Evolutionary conservation across 2,113 vertebrate species (phyloP), one percentile per base, ranked within the genome.

Genomic region (Coreoperca whiteheadi): DNA sequence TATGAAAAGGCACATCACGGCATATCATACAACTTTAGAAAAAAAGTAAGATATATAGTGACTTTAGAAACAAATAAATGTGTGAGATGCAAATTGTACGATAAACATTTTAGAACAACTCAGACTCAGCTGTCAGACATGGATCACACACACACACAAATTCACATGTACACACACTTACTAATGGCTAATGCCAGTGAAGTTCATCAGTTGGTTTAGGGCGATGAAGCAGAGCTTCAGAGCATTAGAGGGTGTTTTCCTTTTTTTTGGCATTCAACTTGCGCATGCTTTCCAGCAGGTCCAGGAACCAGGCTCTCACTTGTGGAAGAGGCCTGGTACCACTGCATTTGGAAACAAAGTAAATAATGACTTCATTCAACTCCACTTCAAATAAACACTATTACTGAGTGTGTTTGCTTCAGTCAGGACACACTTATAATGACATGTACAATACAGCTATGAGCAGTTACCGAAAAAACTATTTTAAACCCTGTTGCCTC

Each of bases 361-460:
- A 34, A 67, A 72, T 34, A 68, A 11, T 12, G 23, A 79, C 16
- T 51, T 86, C 37, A 82, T 67, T 67, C 56, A 34, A 23, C 34
- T 41, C n/a, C n/a, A 34, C 32, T 57, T 70, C 20, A 82, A 76
- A 67, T 76, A 54, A 79, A 73, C 67, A 79, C 21, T 15, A 7
- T 59, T 21, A 41, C 34, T 57, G 23, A 73, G n/a, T 60, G 28
- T 39, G 68, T 64, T 81, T 53, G 14, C 48, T 46, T 70, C 59
- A 77, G 51, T 34, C n/a, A 43, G 11, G n/a, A 50, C 41, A 66
- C 51, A 63, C 69, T 48, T 43, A 46, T n/a, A 50, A 53, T 6
- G 50, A 51, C 46, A 63, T 23, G n/a, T 32, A 43, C 25, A 73
- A 28, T 41, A 41, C 10, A 30, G 53, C 43, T 32, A 23, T 2